Evolutionary conservation across 2,888 invertebrate genomes (phyloP).

Genomic region (Andrena haemorrhoa): DNA sequence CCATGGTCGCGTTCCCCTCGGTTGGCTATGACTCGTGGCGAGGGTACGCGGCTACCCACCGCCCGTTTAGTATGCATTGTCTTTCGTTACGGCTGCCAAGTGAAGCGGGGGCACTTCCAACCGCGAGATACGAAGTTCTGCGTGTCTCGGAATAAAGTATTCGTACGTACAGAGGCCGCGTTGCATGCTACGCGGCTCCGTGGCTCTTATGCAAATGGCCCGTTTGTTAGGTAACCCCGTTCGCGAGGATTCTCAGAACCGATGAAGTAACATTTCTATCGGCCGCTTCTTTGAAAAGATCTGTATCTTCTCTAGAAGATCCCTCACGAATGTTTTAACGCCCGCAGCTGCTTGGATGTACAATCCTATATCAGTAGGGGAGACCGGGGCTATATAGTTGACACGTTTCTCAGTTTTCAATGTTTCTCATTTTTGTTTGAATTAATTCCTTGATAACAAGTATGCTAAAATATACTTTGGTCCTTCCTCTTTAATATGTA

Average conservation of each 20-base stretch:
- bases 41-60: constrained; percentile 45
- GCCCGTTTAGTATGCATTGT: constrained; percentile 62
- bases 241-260: constrained; percentile 8
- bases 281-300: neutral
- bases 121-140: constrained; percentile 16
- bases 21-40: constrained; percentile 20
- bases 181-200: constrained; percentile 9
- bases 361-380: too few relatives aligned
- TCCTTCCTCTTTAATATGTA: too few relatives aligned
- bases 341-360: too few relatives aligned
- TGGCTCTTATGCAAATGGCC: constrained; percentile 18
- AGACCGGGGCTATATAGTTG: too few relatives aligned
- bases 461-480: too few relatives aligned
- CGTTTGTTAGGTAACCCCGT: constrained; percentile 13
- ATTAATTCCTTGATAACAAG: too few relatives aligned
- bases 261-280: neutral
- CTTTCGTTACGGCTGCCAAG: constrained; percentile 32
- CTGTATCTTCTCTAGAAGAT: neutral
- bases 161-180: constrained; percentile 4
- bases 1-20: constrained; percentile 4
- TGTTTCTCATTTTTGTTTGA: too few relatives aligned
- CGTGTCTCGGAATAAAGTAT: constrained; percentile 18
- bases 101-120: neutral
- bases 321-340: neutral
- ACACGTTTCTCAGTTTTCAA: too few relatives aligned